Conservation (phyloP, 2,797 vertebrate genomes). For the Cygnus olor region DNA sequence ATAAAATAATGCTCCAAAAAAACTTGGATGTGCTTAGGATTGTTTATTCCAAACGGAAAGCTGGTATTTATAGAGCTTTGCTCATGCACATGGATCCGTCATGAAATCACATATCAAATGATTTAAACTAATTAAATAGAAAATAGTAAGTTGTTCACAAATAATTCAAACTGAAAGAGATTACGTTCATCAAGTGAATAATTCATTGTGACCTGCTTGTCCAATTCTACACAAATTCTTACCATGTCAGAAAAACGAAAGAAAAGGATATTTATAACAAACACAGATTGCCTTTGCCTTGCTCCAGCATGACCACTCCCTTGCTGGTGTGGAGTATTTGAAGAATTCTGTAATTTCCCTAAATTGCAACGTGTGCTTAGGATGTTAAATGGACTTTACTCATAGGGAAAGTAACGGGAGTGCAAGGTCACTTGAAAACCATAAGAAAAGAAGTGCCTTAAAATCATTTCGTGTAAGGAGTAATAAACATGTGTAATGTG, state of each 20-base stretch:
- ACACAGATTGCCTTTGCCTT: conserved; percentile 9
- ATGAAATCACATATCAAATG: background rate
- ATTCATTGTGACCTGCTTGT: background rate
- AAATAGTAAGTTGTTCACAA: background rate
- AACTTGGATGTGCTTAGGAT: background rate
- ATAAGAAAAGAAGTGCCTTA: conserved; percentile 7
- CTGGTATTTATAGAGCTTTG: background rate
- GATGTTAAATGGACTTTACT: conserved; percentile 8
- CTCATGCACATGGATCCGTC: background rate
- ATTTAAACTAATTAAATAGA: background rate
- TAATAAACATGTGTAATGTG: conserved; percentile 27
- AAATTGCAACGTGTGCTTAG: background rate
- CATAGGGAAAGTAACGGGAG: background rate
- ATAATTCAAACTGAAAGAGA: background rate
- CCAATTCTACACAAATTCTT: background rate
- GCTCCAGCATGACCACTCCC: background rate
- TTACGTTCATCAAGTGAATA: background rate
- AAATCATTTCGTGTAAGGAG: conserved; percentile 38
- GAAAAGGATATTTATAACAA: conserved; percentile 8
- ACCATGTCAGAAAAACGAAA: background rate
- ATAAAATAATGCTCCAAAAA: background rate
- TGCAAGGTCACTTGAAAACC: conserved; percentile 22
- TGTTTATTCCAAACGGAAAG: background rate
- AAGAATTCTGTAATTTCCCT: conserved; percentile 35
- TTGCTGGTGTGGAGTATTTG: background rate